phyloP scores from a whole-genome alignment of 2,113 vertebrate species.

The Deroptyus accipitrinus region DNA sequence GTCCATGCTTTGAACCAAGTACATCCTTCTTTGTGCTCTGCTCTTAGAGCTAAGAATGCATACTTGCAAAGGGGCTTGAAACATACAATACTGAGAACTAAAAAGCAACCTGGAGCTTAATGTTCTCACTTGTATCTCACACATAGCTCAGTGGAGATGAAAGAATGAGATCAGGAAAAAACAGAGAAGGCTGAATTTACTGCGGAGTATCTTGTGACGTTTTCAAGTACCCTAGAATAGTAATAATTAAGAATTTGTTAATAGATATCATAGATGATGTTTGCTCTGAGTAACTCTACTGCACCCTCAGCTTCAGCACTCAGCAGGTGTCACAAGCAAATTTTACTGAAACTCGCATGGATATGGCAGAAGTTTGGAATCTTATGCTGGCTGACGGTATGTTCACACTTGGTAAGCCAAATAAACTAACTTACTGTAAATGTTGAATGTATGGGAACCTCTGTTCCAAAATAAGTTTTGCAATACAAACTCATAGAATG shows the following conservation, averaged over 20 bases:
- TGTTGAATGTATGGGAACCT: neutral
- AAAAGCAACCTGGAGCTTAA: neutral
- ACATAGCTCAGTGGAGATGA: neutral
- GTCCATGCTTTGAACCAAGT: neutral
- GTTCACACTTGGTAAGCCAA: neutral
- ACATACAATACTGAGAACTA: neutral
- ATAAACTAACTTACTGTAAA: neutral
- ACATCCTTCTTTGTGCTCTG: neutral
- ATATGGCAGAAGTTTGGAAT: neutral
- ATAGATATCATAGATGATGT: neutral
- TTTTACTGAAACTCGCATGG: neutral
- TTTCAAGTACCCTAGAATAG: neutral
- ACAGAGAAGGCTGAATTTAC: neutral
- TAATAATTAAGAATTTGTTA: neutral
- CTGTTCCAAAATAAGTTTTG: neutral
- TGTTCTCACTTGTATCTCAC: neutral
- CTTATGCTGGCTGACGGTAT: neutral
- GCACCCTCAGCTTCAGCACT: neutral
- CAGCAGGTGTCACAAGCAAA: neutral
- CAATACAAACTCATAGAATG: neutral
- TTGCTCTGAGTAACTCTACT: neutral
- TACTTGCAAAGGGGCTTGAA: neutral
- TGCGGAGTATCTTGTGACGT: neutral
- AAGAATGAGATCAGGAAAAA: neutral
- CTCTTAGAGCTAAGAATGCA: neutral